Evolutionary conservation across 2,888 invertebrate species (phyloP), one percentile per base, ranked within the genome.

Genomic region (Phytoseiulus persimilis): DNA sequence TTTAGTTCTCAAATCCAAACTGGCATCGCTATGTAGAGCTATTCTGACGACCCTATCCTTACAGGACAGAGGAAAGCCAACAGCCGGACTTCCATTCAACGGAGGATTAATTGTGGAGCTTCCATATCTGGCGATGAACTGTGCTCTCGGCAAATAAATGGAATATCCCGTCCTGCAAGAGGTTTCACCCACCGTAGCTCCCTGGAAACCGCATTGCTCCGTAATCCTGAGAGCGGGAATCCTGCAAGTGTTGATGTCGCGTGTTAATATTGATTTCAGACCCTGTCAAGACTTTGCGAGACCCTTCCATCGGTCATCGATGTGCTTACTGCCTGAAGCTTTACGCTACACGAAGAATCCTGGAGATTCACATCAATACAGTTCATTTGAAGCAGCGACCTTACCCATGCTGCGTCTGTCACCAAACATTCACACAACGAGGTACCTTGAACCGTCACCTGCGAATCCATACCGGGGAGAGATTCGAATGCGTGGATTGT

Each of bases 391-490:
- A 87, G 33, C 87, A 87, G 33, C 87, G 87, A 28, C 87, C 87
- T 31, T 87, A 87, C 18, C 87, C 87, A 87, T 87, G 87, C 18
- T 33, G 87, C 5, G 33, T 87, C 32, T 87, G 87, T 87, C 87
- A 87, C 33, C 87, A 87, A 45, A 87, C 87, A 45, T 87, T 87
- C 39, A 87, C 87, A n/a, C 87, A 87, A 87, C 87, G 87, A 31
- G 87, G 87, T n/a, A 87, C 87, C 87, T 45, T 87, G n/a, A 87
- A 87, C 33, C 32, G 87, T 11, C 87, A 87, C 33, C 31, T 87
- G 14, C 87, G 87, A 6, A 87, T 87, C 32, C 87, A 87, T 33
- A 87, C 87, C 9, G 87, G 87, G 31, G 87, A 87, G 87, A 31
- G 87, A 32, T 87, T 87, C 18, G 39, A 87, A 45, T 87, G 87